Conservation (phyloP, 2,888 invertebrate species). For the Eristalinus aeneus region DNA sequence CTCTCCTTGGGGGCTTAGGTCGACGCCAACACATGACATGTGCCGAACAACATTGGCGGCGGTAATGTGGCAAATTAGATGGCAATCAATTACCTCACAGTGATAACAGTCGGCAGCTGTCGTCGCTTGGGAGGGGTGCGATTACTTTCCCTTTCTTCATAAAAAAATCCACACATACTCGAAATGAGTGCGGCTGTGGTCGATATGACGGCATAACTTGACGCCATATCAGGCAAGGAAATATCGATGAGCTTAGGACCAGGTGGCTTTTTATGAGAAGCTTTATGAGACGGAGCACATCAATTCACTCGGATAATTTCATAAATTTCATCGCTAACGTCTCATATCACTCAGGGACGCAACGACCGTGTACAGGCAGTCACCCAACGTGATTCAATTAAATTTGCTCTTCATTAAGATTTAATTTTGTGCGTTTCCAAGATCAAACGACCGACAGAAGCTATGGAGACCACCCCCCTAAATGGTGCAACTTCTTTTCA, state of each 20-base stretch:
- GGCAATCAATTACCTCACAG: neutral
- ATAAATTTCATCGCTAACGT: neutral
- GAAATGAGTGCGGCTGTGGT: neutral
- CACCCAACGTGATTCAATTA: neutral
- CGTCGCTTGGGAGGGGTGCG: neutral
- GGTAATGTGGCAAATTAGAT: neutral
- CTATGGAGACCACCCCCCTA: neutral
- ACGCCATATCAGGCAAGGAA: neutral
- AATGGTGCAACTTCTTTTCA: too few species aligned
- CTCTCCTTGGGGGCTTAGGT: conserved; percentile 4
- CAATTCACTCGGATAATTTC: neutral
- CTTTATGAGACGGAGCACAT: neutral
- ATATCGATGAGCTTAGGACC: neutral
- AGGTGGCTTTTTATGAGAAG: neutral
- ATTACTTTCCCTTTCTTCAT: neutral
- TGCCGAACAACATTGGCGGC: neutral
- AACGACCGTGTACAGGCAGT: neutral
- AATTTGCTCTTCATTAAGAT: neutral
- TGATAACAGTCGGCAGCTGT: neutral
- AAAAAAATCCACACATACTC: neutral
- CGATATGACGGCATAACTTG: neutral
- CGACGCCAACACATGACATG: neutral
- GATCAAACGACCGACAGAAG: neutral
- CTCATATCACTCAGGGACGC: neutral
- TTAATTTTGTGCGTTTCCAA: neutral